Conservation (phyloP, 2,113 vertebrate genomes). For the Myocastor coypus region DNA sequence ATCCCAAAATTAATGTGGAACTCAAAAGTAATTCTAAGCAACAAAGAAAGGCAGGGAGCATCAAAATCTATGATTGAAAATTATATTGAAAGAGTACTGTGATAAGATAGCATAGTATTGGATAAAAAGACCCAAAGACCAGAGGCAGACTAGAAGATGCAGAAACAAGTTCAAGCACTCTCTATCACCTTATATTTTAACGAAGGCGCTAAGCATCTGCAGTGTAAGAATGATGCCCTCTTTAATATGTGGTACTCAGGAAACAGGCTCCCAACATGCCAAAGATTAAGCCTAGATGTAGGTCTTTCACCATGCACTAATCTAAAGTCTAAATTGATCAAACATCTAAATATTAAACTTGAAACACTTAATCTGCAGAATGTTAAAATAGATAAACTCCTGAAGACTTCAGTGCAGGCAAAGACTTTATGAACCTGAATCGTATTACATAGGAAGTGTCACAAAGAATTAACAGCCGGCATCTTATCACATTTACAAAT, state of each 20-base stretch:
- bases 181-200: background rate
- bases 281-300: background rate
- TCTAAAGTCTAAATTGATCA: too few species aligned
- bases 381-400: background rate
- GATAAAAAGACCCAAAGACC: too few species aligned
- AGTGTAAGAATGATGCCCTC: background rate
- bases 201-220: background rate
- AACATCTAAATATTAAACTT: too few species aligned
- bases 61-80: too few species aligned
- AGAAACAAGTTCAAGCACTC: background rate
- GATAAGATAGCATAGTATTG: too few species aligned
- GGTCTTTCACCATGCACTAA: background rate
- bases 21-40: too few species aligned
- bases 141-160: too few species aligned
- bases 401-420: background rate
- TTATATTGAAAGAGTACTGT: too few species aligned
- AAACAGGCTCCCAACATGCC: background rate
- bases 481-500: background rate
- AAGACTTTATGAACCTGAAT: background rate
- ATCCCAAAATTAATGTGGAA: too few species aligned
- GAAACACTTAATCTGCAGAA: background rate
- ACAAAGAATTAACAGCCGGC: too few species aligned
- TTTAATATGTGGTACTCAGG: background rate
- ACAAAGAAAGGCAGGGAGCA: too few species aligned
- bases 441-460: background rate